Conservation (phyloP, 2,888 invertebrate species). For the Julus scanicus region DNA sequence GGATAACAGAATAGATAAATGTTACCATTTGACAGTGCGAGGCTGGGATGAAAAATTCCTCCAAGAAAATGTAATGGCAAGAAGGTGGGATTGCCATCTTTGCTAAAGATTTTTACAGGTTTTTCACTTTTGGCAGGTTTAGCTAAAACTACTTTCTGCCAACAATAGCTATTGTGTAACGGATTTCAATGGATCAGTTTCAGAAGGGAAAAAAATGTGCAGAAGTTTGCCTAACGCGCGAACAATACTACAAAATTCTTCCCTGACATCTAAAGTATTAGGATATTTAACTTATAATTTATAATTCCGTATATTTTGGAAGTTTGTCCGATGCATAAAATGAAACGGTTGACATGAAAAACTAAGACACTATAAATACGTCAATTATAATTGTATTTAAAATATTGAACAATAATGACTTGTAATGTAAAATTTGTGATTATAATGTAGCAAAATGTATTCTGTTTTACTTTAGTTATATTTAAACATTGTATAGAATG, state of each 20-base stretch:
- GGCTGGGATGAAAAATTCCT: constrained; percentile 43
- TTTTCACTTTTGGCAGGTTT: constrained; percentile 47
- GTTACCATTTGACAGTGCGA: constrained; percentile 47
- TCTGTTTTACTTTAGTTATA: too few species aligned
- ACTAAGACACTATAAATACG: too few species aligned
- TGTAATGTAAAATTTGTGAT: too few species aligned
- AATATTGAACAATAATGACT: too few species aligned
- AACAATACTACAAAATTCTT: constrained; percentile 30
- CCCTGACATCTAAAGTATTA: constrained; percentile 30
- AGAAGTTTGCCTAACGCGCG: constrained; percentile 40
- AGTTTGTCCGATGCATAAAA: neutral
- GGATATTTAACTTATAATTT: constrained; percentile 43
- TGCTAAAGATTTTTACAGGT: constrained; percentile 45
- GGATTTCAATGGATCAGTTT: constrained; percentile 47
- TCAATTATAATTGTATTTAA: too few species aligned
- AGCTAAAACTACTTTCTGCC: constrained; percentile 47
- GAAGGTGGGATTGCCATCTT: constrained; percentile 47
- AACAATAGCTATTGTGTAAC: constrained; percentile 47
- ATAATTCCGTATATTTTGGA: neutral
- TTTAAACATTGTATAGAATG: too few species aligned
- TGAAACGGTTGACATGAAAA: neutral
- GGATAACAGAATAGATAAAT: constrained; percentile 47
- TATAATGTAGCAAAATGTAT: too few species aligned
- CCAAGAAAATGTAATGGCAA: constrained; percentile 40
- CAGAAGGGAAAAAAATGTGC: constrained; percentile 9